Evolutionary conservation across 92 coral and sea anemone species (phyloP), one percentile per base, ranked within the genome.

Genomic region (Paramuricea clavata): DNA sequence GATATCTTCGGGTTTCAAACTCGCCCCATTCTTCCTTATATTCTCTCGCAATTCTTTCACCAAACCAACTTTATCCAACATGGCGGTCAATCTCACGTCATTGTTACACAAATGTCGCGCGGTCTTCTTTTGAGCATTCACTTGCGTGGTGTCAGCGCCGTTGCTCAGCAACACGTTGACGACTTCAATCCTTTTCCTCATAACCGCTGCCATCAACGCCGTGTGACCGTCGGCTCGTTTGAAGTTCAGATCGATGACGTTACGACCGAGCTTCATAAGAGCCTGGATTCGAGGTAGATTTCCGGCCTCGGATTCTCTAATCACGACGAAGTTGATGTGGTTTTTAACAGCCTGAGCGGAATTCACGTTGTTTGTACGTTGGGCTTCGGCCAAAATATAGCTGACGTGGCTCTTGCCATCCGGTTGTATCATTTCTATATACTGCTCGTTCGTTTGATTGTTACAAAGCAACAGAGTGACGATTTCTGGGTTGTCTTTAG

Each of bases 261-360:
- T 25, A 57, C 9, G 35, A 36, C 83, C 83, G 69, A 78, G 83
- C 19, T 54, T 30, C 33, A 26, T 11, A 16, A 78, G 69, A 41
- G 69, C 83, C 69, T 78, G 68, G 69, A 78, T 41, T 26, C 83
- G 83, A 32, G 83, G 69, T 11, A 78, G 49, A 39, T 78, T 78
- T 13, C 83, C 83, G 43, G 68, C 69, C 35, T 78, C 83, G 0
- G 83, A 57, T 19, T 50, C 83, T 35, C 64, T 49, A 8, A 78
- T 50, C 26, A 78, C 15, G 7, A 50, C 62, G 26, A 0, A 15
- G 22, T 78, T 78, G 28, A 78, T 23, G 47, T 60, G 83, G 17
- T 52, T 22, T 23, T 78, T 78, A 0, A 78, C 0, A 12, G 69
- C 83, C 83, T 28, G 21, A 1, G 83, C 83, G 17, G 49, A 21